These are phyloP conservation scores for Calephelis nemesis DNA, from an alignment of 1,140 invertebrate genomes.

Conservation along the genomic window DNA sequence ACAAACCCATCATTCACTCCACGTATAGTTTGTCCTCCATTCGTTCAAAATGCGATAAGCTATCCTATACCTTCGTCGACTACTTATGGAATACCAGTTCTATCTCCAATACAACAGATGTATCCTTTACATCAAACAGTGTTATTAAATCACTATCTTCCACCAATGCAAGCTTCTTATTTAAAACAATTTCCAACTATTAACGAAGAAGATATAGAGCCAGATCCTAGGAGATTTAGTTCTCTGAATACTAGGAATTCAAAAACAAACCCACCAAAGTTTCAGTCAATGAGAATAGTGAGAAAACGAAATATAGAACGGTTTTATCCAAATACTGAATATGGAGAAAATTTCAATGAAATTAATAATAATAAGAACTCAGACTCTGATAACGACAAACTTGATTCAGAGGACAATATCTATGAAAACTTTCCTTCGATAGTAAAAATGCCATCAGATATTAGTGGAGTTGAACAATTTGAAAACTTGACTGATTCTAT, in stretches of 20 bases:
- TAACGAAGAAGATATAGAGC: slow-evolving; percentile 55
- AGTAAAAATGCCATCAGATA: slow-evolving; percentile 55
- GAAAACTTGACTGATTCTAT: slow-evolving; percentile 78
- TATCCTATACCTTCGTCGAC: slow-evolving; percentile 41
- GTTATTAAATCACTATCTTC: slow-evolving; percentile 62
- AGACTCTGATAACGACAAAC: slow-evolving; percentile 50
- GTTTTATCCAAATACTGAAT: slow-evolving; percentile 75
- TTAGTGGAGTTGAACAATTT: slow-evolving; percentile 63
- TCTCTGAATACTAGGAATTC: slow-evolving; percentile 63
- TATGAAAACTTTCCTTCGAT: slow-evolving; percentile 66
- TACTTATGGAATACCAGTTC: slow-evolving; percentile 51
- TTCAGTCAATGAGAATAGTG: slow-evolving; percentile 73
- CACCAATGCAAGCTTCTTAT: slow-evolving; percentile 61
- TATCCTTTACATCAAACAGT: slow-evolving; percentile 69
- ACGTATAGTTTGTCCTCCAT: slow-evolving; percentile 70
- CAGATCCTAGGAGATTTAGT: slow-evolving; percentile 58
- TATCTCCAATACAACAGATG: slow-evolving; percentile 70
- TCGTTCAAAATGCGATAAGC: slow-evolving; percentile 55
- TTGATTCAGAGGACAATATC: slow-evolving; percentile 49
- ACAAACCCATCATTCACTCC: slow-evolving; percentile 75
- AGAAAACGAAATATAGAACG: slow-evolving; percentile 73
- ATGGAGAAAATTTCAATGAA: slow-evolving; percentile 71
- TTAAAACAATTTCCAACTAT: slow-evolving; percentile 71
- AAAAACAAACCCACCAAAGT: slow-evolving; percentile 51
- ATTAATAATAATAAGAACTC: slow-evolving; percentile 63